Percentiles rank a stretch among this genome's conserved stretches.
Conservation (phyloP, 2,797 vertebrate genomes). For the Sebastes elongatus region DNA sequence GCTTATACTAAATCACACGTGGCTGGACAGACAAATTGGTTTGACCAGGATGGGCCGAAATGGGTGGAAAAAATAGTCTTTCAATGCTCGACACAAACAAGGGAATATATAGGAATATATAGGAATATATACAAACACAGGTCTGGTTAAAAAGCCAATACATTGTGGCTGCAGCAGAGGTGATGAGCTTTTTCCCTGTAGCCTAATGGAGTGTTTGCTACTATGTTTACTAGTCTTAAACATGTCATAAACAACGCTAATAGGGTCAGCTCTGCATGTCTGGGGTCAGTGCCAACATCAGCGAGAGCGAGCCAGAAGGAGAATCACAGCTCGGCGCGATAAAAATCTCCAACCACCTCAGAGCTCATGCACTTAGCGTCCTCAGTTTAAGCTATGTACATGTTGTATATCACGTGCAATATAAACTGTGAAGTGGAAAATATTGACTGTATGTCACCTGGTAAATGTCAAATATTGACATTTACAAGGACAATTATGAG, state of each 20-base stretch:
- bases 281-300: slow-evolving; percentile 72
- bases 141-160: slow-evolving; percentile 29
- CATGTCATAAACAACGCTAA: slow-evolving; percentile 78
- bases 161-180: slow-evolving; percentile 14
- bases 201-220: slow-evolving; percentile 79
- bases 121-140: slow-evolving; percentile 10
- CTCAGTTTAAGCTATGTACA: slow-evolving; percentile 44
- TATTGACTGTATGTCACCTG: slow-evolving; percentile 66
- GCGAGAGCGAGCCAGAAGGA: slow-evolving; percentile 27
- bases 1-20: slow-evolving; percentile 70
- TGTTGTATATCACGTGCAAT: slow-evolving; percentile 62
- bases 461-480: slow-evolving; percentile 74
- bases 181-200: slow-evolving; percentile 16
- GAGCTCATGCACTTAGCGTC: slow-evolving; percentile 62
- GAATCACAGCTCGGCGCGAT: slow-evolving; percentile 46
- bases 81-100: slow-evolving; percentile 14
- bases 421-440: slow-evolving; percentile 57
- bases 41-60: slow-evolving; percentile 23
- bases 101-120: slow-evolving; percentile 21
- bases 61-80: slow-evolving; percentile 49
- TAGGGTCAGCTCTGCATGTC: slow-evolving; percentile 77
- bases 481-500: slow-evolving; percentile 77
- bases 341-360: slow-evolving; percentile 53
- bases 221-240: slow-evolving; percentile 77
- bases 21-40: slow-evolving; percentile 52